phyloP scores from a whole-genome alignment of 2,113 vertebrate genomes.

The Chaetodon trifascialis region DNA sequence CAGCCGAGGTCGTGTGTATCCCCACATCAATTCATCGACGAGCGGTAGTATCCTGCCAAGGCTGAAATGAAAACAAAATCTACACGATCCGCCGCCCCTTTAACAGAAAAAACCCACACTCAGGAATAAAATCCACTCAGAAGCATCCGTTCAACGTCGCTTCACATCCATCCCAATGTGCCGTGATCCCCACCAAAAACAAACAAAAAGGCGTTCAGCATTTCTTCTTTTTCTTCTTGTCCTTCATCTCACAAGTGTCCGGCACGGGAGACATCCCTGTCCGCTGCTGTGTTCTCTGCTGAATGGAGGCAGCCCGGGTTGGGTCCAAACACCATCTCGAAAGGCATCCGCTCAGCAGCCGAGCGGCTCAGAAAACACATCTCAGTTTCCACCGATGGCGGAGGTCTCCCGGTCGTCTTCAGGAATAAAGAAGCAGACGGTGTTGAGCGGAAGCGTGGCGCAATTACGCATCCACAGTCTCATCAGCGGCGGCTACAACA shows the following conservation, averaged over 20 bases:
- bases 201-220: slow-evolving; percentile 26
- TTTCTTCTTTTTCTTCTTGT: slow-evolving; percentile 67
- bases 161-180: slow-evolving; percentile 34
- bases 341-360: slow-evolving; percentile 24
- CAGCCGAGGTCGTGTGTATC: slow-evolving; percentile 68
- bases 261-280: neutral
- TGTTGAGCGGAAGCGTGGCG: slow-evolving; percentile 30
- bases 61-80: slow-evolving; percentile 12
- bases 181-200: slow-evolving; percentile 30
- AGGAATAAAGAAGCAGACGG: slow-evolving; percentile 26
- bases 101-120: neutral
- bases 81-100: slow-evolving; percentile 24
- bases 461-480: slow-evolving; percentile 41
- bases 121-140: slow-evolving; percentile 37
- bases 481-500: neutral
- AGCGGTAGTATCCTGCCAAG: slow-evolving; percentile 14
- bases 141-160: slow-evolving; percentile 29
- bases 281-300: neutral
- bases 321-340: slow-evolving; percentile 19
- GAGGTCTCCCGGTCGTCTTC: slow-evolving; percentile 37
- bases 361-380: slow-evolving; percentile 45
- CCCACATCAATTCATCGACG: slow-evolving; percentile 75
- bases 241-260: slow-evolving; percentile 72
- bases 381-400: slow-evolving; percentile 50
- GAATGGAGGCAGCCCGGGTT: slow-evolving; percentile 7